Percentiles rank a stretch among this genome's conserved stretches.
These are phyloP conservation scores for Timandra comae DNA, from an alignment of 2,888 invertebrate genomes.

Conservation along the genomic window DNA sequence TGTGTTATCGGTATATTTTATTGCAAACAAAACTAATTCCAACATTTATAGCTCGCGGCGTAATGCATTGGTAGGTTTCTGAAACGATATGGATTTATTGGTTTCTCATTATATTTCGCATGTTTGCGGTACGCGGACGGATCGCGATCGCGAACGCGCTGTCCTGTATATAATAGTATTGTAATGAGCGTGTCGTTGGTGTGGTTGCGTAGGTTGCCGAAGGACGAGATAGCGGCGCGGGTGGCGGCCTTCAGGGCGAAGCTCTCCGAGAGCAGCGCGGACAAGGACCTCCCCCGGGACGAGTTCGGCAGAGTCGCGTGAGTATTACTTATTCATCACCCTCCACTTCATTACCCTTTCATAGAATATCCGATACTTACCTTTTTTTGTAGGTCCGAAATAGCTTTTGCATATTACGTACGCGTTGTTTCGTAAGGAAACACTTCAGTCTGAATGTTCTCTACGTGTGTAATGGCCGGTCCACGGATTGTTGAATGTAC, in stretches of 20 bases:
- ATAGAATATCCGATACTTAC: no score
- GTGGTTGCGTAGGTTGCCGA: slow-evolving; percentile 83
- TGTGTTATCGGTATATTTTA: slow-evolving; percentile 63
- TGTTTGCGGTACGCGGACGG: slow-evolving; percentile 34
- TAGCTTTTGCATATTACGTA: no score
- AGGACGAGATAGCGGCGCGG: slow-evolving; percentile 90
- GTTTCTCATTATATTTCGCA: slow-evolving; percentile 40
- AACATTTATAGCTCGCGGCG: slow-evolving; percentile 45
- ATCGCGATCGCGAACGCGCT: no score
- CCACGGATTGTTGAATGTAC: no score
- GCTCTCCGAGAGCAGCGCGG: slow-evolving; percentile 81
- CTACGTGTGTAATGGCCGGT: no score
- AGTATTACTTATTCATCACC: slow-evolving; percentile 38
- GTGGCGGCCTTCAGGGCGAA: slow-evolving; percentile 92
- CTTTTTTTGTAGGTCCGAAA: no score
- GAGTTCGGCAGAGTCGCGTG: slow-evolving; percentile 89
- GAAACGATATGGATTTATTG: slow-evolving; percentile 39
- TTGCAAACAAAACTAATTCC: slow-evolving; percentile 62
- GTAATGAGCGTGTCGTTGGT: slow-evolving; percentile 67
- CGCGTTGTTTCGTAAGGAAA: no score
- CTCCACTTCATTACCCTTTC: background rate
- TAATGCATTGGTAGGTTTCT: slow-evolving; percentile 69
- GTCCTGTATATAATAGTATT: slow-evolving; percentile 19
- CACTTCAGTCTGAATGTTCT: no score
- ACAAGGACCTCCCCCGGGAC: slow-evolving; percentile 81